Evolutionary conservation across 1,140 invertebrate species (phyloP), one percentile per base, ranked within the genome.

Genomic region (Antheraea mylitta): DNA sequence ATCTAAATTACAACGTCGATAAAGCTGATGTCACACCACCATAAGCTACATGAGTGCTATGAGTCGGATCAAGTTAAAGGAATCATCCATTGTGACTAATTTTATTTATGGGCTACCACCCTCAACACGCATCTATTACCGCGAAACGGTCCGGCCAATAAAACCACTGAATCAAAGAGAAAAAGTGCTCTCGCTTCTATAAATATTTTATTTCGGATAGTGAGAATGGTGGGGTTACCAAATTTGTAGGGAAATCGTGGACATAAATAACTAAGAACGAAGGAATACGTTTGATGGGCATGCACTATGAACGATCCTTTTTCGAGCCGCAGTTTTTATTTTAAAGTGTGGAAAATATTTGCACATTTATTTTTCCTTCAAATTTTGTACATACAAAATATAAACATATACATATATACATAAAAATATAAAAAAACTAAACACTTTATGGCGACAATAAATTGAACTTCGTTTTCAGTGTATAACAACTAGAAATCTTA

Each of bases 121-220:
- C 81, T 81, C 63, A 76, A 75, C 38, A 65, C 79, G 82, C 87
- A 88, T 89, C 85, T 89, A 88, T 89, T 86, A 88, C 81, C 80
- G 80, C 85, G 81, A 83, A 89, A 80, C 83, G 81, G 79, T 77
- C 82, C 71, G 78, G 73, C 87, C 89, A 89, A 90, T 91, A 90
- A 87, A 91, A 91, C 87, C 89, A 89, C 84, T 91, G 89, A 91
- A 91, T 91, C 89, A 89, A 90, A 89, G 87, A 91, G 89, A 91
- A 91, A 91, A 91, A 91, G 79, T 91, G 86, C 89, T 83, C 81
- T 81, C 77, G 73, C 77, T 79, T 81, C 87, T 85, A 91, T 91
- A 91, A 91, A 91, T 91, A 91, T 91, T 91, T 91, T 91, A 90
- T 91, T 91, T 91, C 78, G 82, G 84, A 86, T 88, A 91, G 89